Evolutionary conservation across 2,888 invertebrate species (phyloP).

Genomic region (Sinentomon sp.): DNA sequence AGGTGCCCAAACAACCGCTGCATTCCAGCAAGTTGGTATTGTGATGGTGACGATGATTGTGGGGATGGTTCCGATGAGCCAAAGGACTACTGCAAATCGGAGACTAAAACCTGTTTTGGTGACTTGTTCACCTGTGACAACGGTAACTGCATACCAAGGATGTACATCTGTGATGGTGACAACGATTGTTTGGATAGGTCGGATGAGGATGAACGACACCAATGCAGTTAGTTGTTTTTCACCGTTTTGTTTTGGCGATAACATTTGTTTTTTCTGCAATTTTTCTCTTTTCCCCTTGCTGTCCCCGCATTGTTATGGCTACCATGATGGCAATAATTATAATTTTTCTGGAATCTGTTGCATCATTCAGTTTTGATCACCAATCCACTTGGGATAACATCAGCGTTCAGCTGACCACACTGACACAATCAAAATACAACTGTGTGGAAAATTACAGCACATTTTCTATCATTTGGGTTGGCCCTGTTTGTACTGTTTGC

Average conservation of each 20-base stretch:
- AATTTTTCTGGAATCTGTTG: too few relatives aligned
- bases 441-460: too few relatives aligned
- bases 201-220: conserved; percentile 69
- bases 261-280: background rate
- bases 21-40: conserved; percentile 87
- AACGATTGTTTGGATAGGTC: conserved; percentile 83
- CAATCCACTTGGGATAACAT: too few relatives aligned
- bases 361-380: too few relatives aligned
- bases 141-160: conserved; percentile 80
- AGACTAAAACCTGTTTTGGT: conserved; percentile 77
- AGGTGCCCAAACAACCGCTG: conserved; percentile 75
- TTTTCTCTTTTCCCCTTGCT: too few relatives aligned
- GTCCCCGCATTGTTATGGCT: too few relatives aligned
- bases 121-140: conserved; percentile 88
- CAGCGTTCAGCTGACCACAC: too few relatives aligned
- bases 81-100: conserved; percentile 71
- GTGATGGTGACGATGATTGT: conserved; percentile 85
- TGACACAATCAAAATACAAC: too few relatives aligned
- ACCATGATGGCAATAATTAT: too few relatives aligned
- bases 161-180: conserved; percentile 81
- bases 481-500: too few relatives aligned
- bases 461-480: too few relatives aligned
- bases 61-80: conserved; percentile 75
- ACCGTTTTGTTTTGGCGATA: background rate
- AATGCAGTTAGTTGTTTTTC: conserved; percentile 34